These are phyloP conservation scores for Pseudorhiza aurosa DNA, from an alignment of 30 jellyfish, hydroid and myxozoan genomes.

Conservation along the genomic window DNA sequence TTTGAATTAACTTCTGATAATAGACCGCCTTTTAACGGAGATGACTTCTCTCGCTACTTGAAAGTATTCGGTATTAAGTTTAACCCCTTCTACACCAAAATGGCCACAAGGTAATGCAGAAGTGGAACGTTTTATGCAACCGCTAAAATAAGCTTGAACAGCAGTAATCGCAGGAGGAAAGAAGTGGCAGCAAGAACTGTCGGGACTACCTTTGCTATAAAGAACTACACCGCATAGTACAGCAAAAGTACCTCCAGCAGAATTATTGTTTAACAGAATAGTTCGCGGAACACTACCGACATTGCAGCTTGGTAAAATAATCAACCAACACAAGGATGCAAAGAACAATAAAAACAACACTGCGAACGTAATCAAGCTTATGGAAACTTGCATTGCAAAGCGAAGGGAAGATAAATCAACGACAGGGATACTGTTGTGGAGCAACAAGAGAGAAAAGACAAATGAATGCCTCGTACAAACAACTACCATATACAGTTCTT, in stretches of 20 bases:
- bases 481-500: too few relatives aligned
- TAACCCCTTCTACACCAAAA: constrained; percentile 32
- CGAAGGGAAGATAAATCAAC: too few relatives aligned
- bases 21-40: constrained; percentile 70
- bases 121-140: constrained; percentile 51
- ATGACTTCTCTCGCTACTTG: constrained; percentile 52
- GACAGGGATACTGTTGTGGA: too few relatives aligned
- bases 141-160: constrained; percentile 30
- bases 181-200: constrained; percentile 66
- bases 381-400: too few relatives aligned
- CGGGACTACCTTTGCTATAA: constrained; percentile 32
- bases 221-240: constrained; percentile 63
- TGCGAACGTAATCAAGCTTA: too few relatives aligned
- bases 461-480: too few relatives aligned
- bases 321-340: constrained; percentile 47
- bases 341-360: constrained; percentile 10
- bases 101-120: constrained; percentile 61
- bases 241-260: constrained; percentile 48
- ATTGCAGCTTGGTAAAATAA: constrained; percentile 10
- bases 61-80: constrained; percentile 25
- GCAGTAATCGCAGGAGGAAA: constrained; percentile 51
- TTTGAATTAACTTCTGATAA: constrained; percentile 36
- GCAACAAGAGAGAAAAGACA: too few relatives aligned
- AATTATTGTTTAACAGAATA: constrained; percentile 49
- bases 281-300: constrained; percentile 50